A percentile compares a stretch with the other conserved stretches of the same genome.
Conservation (phyloP, 1,140 invertebrate species). For the Drosophila santomea region DNA sequence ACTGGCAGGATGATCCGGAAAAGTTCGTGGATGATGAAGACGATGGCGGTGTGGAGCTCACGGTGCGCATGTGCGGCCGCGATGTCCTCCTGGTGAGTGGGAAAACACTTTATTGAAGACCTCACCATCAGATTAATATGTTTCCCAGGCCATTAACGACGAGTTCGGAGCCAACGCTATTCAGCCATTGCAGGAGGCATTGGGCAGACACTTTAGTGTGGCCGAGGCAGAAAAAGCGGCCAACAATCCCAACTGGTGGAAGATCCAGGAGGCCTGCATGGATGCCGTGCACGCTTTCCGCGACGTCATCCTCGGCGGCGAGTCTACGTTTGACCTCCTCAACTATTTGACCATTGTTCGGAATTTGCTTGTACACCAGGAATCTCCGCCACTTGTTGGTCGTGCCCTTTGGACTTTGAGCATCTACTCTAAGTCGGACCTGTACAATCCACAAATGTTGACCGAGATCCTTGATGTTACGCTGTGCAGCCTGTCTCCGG, state of each 20-base stretch:
- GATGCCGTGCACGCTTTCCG: constrained; percentile 88
- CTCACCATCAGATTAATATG: neutral
- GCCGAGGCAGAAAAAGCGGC: constrained; percentile 85
- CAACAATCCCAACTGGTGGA: constrained; percentile 89
- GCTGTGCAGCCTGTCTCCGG: constrained; percentile 68
- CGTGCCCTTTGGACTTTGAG: constrained; percentile 90
- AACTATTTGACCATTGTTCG: constrained; percentile 88
- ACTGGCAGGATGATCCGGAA: constrained; percentile 90
- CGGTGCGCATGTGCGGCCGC: constrained; percentile 91
- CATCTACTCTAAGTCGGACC: constrained; percentile 86
- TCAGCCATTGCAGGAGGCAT: constrained; percentile 87
- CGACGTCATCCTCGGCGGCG: constrained; percentile 86
- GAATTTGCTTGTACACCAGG: constrained; percentile 74
- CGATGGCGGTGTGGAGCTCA: constrained; percentile 89
- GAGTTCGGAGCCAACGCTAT: constrained; percentile 88
- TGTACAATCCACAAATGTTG: constrained; percentile 80
- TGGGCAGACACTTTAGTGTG: constrained; percentile 88
- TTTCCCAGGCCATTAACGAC: constrained; percentile 86
- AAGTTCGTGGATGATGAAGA: constrained; percentile 93
- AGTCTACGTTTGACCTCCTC: constrained; percentile 88
- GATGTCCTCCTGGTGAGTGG: constrained; percentile 87
- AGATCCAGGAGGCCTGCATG: constrained; percentile 91
- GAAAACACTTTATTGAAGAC: neutral
- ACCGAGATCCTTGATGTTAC: constrained; percentile 74
- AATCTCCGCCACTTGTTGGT: constrained; percentile 88